These are phyloP conservation scores for Campoplex capitator DNA, from an alignment of 2,888 invertebrate species.

Conservation along the genomic window DNA sequence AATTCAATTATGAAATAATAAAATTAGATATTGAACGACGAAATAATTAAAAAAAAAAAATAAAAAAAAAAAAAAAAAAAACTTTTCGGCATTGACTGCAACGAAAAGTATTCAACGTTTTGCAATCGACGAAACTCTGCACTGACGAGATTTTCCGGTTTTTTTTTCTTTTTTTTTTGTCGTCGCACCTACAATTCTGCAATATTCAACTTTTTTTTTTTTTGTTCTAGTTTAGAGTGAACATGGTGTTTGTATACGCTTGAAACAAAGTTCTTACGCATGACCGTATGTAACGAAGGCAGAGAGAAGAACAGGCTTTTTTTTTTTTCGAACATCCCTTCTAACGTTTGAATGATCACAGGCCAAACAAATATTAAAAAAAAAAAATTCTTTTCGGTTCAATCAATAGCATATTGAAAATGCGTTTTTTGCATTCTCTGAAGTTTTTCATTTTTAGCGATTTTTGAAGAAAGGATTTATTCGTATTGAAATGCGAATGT, in stretches of 20 bases:
- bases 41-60: background rate
- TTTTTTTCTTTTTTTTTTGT: background rate
- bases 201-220: slow-evolving; percentile 17
- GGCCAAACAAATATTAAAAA: background rate
- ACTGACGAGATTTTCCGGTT: slow-evolving; percentile 16
- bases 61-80: background rate
- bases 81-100: slow-evolving; percentile 45
- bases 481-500: background rate
- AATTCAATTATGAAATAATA: slow-evolving; percentile 9
- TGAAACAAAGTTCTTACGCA: slow-evolving; percentile 63
- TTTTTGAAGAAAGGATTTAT: background rate
- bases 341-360: background rate
- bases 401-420: background rate
- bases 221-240: slow-evolving; percentile 7
- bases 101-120: slow-evolving; percentile 48
- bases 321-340: slow-evolving; percentile 22
- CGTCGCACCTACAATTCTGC: slow-evolving; percentile 29
- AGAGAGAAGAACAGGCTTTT: slow-evolving; percentile 14
- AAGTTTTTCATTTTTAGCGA: background rate
- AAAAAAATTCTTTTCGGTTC: background rate
- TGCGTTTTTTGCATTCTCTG: background rate
- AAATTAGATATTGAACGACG: slow-evolving; percentile 42
- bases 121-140: slow-evolving; percentile 4
- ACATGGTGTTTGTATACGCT: slow-evolving; percentile 51
- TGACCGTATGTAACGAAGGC: slow-evolving; percentile 59